Percentiles rank a stretch among this genome's conserved stretches.
These are phyloP conservation scores for Telmatochromis brichardi DNA, from an alignment of 2,113 vertebrate genomes.

Conservation along the genomic window DNA sequence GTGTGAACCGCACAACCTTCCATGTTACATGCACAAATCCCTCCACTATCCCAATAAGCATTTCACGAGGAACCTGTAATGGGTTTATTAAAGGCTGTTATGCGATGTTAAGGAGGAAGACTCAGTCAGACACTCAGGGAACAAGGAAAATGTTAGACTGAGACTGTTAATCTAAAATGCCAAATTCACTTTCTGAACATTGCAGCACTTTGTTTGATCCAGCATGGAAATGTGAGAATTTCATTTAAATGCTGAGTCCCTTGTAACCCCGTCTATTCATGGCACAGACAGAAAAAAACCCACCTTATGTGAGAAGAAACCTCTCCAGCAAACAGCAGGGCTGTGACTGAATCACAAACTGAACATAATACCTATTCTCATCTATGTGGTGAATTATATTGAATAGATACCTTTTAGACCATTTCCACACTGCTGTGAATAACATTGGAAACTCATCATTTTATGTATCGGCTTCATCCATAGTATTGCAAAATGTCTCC, in stretches of 20 bases:
- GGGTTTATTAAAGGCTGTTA: constrained; percentile 15
- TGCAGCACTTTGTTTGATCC: background rate
- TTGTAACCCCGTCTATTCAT: background rate
- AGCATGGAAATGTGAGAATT: background rate
- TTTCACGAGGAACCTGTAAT: background rate
- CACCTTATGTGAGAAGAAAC: background rate
- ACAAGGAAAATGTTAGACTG: background rate
- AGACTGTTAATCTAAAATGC: background rate
- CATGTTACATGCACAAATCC: constrained; percentile 32
- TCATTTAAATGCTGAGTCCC: background rate
- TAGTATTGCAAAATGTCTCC: background rate
- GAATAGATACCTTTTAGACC: background rate
- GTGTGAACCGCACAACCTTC: constrained; percentile 13
- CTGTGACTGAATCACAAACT: background rate
- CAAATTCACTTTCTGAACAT: background rate
- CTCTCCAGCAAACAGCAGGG: background rate
- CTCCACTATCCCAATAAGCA: background rate
- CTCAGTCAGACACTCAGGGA: background rate
- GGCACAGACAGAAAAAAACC: background rate
- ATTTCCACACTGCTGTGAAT: background rate
- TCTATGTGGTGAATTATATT: background rate
- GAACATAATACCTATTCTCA: background rate
- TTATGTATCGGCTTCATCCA: background rate
- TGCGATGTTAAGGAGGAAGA: background rate
- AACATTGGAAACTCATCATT: background rate